phyloP scores from a whole-genome alignment of 1,140 invertebrate species.

The Drosophila paulistorum region DNA sequence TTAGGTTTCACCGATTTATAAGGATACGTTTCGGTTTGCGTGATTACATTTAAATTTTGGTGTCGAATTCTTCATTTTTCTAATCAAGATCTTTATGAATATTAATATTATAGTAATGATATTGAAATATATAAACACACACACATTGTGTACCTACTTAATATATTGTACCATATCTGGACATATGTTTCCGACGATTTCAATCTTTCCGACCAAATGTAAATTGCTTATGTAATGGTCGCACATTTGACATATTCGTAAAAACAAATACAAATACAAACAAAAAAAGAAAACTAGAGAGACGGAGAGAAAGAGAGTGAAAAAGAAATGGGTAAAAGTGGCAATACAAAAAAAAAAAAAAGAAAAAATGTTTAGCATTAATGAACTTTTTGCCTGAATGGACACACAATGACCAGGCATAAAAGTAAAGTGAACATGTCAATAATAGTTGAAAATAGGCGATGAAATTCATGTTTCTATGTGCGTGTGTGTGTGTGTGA shows the following conservation, averaged over 20 bases:
- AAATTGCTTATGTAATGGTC: constrained; percentile 7
- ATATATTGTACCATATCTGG: neutral
- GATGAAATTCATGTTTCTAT: constrained; percentile 12
- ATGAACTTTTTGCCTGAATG: constrained; percentile 8
- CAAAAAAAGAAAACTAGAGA: neutral
- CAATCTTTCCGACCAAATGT: constrained; percentile 1
- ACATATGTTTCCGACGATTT: constrained; percentile 4
- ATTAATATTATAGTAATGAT: neutral
- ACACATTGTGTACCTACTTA: neutral
- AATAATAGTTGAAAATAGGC: constrained; percentile 20
- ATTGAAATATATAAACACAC: neutral
- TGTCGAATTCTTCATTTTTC: neutral
- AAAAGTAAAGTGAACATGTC: constrained; percentile 22
- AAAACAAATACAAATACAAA: constrained; percentile 7
- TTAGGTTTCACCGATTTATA: too few relatives aligned
- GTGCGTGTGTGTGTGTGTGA: neutral
- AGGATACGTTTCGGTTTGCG: neutral
- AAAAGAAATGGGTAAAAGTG: neutral
- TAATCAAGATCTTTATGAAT: neutral
- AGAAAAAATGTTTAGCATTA: constrained; percentile 7
- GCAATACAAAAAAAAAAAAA: neutral
- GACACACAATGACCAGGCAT: constrained; percentile 19
- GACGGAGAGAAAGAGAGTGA: neutral
- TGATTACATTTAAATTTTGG: neutral
- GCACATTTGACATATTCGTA: constrained; percentile 10